These are phyloP conservation scores for Himalopsyche anomala DNA, from an alignment of 2,888 invertebrate species.

Conservation along the genomic window DNA sequence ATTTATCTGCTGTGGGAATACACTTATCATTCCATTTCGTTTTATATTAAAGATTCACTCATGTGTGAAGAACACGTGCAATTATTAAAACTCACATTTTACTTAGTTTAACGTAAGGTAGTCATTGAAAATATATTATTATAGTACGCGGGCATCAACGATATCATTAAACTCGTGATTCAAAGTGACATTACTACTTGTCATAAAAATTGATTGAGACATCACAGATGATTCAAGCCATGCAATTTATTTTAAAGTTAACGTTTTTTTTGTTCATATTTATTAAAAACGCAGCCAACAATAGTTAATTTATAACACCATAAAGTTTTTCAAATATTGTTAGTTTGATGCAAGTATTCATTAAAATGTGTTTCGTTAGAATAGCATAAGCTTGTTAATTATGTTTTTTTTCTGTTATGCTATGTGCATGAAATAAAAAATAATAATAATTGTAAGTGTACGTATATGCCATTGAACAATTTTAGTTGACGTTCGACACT, in stretches of 20 bases:
- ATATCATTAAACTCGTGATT: background rate
- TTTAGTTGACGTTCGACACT: too few species aligned
- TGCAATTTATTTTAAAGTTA: background rate
- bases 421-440: too few species aligned
- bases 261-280: too few species aligned
- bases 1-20: background rate
- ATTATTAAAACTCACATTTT: background rate
- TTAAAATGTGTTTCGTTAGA: too few species aligned
- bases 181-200: background rate
- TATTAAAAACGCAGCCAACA: background rate
- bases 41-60: background rate
- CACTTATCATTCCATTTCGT: background rate
- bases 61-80: constrained; percentile 12
- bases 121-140: background rate
- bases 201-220: background rate
- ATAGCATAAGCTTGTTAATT: too few species aligned
- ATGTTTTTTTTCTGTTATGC: too few species aligned
- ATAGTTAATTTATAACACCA: too few species aligned
- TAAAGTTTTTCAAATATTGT: too few species aligned
- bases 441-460: too few species aligned
- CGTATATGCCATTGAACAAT: too few species aligned
- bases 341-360: too few species aligned
- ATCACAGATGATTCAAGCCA: background rate
- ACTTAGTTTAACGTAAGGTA: background rate
- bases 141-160: background rate